Conservation (phyloP, 2,797 vertebrate genomes). For the Tauraco hartlaubi region DNA sequence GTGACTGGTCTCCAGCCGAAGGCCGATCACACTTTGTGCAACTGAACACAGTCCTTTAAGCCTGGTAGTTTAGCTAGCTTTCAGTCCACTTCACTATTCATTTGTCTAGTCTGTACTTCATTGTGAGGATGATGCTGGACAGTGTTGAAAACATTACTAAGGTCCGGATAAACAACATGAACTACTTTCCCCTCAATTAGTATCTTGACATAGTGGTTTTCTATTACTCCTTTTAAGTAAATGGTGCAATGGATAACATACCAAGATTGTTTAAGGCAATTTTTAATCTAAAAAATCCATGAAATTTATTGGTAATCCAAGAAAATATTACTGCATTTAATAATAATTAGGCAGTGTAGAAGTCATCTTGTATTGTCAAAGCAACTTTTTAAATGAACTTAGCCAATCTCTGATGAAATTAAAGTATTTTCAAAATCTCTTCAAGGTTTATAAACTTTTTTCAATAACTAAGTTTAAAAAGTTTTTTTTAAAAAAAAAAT, state of each 20-base stretch:
- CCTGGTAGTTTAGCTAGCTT: not conserved
- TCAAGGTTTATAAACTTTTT: not conserved
- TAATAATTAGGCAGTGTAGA: not conserved
- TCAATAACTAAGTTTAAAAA: not conserved
- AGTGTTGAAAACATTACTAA: not conserved
- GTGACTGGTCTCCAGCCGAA: not conserved
- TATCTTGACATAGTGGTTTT: not conserved
- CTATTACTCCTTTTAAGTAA: not conserved
- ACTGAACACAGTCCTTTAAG: not conserved
- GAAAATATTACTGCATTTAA: not conserved
- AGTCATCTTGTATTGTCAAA: not conserved
- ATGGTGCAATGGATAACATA: not conserved
- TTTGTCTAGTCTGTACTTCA: not conserved
- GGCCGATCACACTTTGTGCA: not conserved
- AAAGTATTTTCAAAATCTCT: not conserved
- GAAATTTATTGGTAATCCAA: not conserved
- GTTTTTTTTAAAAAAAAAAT: not conserved
- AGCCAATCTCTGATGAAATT: not conserved
- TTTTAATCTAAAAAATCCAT: not conserved
- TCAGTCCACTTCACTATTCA: not conserved
- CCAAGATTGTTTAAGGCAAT: not conserved
- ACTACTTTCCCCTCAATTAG: not conserved
- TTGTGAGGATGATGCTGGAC: not conserved
- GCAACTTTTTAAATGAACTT: not conserved
- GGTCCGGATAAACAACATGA: not conserved